A percentile compares a stretch with the other conserved stretches of the same genome.
Evolutionary conservation across 2,113 vertebrate species (phyloP).

Genomic region (Garra rufa): DNA sequence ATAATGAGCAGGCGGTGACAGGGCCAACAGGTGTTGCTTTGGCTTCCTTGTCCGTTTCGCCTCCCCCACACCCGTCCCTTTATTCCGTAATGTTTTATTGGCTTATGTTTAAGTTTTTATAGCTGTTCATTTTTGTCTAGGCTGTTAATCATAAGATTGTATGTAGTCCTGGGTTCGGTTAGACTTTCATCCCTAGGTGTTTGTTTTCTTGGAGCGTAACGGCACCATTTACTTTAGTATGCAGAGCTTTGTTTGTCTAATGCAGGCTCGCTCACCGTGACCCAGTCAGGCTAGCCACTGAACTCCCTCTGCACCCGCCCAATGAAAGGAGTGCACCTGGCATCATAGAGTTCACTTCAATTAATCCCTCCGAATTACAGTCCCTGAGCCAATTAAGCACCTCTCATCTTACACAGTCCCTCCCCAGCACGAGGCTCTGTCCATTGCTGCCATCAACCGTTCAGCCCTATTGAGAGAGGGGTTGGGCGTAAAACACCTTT

Average conservation of each 20-base stretch:
- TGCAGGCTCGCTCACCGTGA: conserved; percentile 16
- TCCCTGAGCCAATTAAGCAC: conserved; percentile 79
- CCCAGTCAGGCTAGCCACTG: conserved; percentile 64
- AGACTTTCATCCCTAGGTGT: not conserved
- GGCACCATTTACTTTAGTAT: not conserved
- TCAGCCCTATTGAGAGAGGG: conserved; percentile 11
- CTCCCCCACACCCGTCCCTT: conserved; percentile 54
- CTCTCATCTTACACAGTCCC: conserved; percentile 76
- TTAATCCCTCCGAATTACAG: conserved; percentile 77
- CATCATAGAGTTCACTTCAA: conserved; percentile 77
- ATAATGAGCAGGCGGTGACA: conserved; percentile 72
- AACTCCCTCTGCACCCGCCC: conserved; percentile 66
- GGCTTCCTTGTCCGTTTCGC: conserved; percentile 2
- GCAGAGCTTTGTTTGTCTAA: conserved; percentile 20
- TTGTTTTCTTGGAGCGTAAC: not conserved
- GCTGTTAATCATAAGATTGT: not conserved
- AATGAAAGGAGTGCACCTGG: conserved; percentile 74
- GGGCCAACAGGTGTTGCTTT: conserved; percentile 76
- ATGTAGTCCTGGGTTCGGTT: not conserved
- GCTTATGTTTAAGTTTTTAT: conserved; percentile 59
- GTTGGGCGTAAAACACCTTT: conserved; percentile 47
- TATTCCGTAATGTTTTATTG: no score
- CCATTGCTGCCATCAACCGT: conserved; percentile 52
- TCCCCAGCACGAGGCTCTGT: conserved; percentile 68
- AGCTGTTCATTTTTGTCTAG: not conserved